Evolutionary conservation across 1,140 invertebrate genomes (phyloP).

Genomic region (Luehdorfia chinensis): DNA sequence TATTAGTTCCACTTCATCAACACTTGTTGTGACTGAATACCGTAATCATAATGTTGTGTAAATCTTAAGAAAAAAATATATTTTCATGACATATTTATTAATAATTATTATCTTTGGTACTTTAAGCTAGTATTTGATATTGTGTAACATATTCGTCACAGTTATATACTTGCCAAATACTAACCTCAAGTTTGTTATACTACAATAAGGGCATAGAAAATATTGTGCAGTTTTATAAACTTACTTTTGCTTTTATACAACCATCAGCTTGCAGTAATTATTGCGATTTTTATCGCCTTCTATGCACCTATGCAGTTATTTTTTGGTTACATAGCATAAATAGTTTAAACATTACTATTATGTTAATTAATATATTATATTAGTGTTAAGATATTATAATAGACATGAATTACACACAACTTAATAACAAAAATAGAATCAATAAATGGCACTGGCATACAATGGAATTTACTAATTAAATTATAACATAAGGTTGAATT

Average conservation of each 20-base stretch:
- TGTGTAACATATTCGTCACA: background rate
- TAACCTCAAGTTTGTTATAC: background rate
- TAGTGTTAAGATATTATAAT: background rate
- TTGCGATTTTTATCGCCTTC: background rate
- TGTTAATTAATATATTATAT: background rate
- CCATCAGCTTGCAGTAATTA: background rate
- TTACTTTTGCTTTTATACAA: background rate
- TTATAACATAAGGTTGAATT: background rate
- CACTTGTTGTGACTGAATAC: no score
- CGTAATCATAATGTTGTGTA: no score
- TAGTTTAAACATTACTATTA: constrained; percentile 4
- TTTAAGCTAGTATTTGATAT: constrained; percentile 25
- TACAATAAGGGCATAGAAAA: constrained; percentile 8
- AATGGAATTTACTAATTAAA: background rate
- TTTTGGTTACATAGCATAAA: constrained; percentile 1
- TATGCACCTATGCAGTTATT: background rate
- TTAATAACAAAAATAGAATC: background rate
- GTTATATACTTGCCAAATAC: background rate
- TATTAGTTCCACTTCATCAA: no score
- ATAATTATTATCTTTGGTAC: constrained; percentile 33
- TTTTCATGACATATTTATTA: constrained; percentile 17
- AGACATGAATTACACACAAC: constrained; percentile 1
- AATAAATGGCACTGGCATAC: background rate
- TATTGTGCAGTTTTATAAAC: background rate
- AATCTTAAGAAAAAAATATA: background rate